phyloP scores from a whole-genome alignment of 2,797 vertebrate species.

The Sebastes ruberrimus region DNA sequence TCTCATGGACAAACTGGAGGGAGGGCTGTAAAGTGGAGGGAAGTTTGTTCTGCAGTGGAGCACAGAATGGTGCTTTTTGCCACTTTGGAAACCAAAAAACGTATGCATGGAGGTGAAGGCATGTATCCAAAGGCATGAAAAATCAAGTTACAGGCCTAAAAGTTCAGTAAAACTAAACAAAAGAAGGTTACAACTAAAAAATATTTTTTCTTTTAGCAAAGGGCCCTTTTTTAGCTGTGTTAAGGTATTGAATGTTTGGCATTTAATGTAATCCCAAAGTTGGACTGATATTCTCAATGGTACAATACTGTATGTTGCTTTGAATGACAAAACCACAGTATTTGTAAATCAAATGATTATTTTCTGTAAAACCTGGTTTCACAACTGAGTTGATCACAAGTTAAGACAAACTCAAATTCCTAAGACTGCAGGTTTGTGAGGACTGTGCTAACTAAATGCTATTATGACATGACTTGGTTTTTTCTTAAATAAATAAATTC shows the following conservation, averaged over 20 bases:
- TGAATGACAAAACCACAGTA: neutral
- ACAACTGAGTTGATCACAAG: neutral
- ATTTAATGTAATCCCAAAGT: neutral
- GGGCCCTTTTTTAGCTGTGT: neutral
- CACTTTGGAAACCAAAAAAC: neutral
- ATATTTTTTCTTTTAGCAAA: neutral
- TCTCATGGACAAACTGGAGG: conserved; percentile 72
- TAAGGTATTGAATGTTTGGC: neutral
- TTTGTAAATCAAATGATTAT: neutral
- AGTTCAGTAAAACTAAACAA: too few species aligned
- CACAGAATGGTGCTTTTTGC: conserved; percentile 18
- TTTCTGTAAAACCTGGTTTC: neutral
- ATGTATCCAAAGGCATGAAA: neutral
- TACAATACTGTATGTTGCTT: neutral
- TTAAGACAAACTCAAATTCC: neutral
- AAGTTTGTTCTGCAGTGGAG: conserved; percentile 71
- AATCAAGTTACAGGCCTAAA: too few species aligned
- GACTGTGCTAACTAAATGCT: neutral
- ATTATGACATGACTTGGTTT: conserved; percentile 22
- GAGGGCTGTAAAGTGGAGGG: conserved; percentile 81
- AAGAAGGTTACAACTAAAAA: too few species aligned
- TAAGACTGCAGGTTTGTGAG: neutral
- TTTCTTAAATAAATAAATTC: conserved; percentile 71
- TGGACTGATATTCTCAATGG: neutral
- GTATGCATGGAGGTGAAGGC: neutral